Evolutionary conservation across 2,113 vertebrate genomes (phyloP).

Genomic region (Callipepla californica): DNA sequence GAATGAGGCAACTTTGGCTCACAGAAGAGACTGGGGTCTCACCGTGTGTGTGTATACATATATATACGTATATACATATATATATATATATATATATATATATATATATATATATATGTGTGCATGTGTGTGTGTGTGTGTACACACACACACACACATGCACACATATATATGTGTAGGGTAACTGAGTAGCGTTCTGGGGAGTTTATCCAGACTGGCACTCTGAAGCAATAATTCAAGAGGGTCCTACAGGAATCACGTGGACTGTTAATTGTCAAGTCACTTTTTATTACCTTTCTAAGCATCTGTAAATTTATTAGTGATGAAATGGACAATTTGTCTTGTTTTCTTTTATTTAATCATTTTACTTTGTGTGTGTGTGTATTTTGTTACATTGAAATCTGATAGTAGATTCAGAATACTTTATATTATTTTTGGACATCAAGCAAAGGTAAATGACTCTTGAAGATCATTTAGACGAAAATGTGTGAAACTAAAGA

Average conservation of each 20-base stretch:
- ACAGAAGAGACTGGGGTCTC: background rate
- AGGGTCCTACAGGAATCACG: background rate
- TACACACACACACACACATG: no score
- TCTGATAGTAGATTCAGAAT: background rate
- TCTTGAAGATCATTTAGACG: background rate
- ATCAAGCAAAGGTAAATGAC: background rate
- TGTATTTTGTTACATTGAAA: background rate
- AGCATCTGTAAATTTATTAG: background rate
- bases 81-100: no score
- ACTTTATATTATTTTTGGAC: background rate
- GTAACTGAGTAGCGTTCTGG: background rate
- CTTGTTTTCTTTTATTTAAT: rapidly evolving
- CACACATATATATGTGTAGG: no score
- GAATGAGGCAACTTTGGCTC: background rate
- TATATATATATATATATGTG: no score
- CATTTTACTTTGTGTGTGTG: background rate
- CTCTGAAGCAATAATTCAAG: background rate
- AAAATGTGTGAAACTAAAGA: background rate
- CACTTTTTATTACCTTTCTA: background rate
- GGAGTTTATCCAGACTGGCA: background rate
- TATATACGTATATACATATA: no score
- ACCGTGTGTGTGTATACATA: background rate
- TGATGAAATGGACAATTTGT: background rate
- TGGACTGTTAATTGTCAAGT: background rate
- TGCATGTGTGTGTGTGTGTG: no score